Percentiles rank a stretch among this genome's conserved stretches.
These are phyloP conservation scores for Thamnophis elegans DNA, from an alignment of 2,797 vertebrate genomes.

Conservation along the genomic window DNA sequence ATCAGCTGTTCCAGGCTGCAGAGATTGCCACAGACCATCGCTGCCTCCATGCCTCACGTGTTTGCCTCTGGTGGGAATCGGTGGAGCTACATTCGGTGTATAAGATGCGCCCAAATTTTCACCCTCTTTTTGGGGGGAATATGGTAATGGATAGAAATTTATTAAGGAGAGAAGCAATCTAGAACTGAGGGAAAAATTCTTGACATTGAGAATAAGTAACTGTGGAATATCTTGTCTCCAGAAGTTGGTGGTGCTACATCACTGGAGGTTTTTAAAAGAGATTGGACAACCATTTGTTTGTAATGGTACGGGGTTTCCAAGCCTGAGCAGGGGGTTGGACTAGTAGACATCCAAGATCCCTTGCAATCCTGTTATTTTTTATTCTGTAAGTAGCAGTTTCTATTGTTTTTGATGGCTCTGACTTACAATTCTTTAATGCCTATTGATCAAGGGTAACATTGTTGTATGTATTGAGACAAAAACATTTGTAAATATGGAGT, in stretches of 20 bases:
- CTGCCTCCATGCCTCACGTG: too few species aligned
- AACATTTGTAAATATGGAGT: background rate
- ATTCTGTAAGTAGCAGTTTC: background rate
- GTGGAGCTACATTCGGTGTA: too few species aligned
- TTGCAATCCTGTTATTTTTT: background rate
- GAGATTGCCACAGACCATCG: too few species aligned
- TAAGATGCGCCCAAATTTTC: too few species aligned
- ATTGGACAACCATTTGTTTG: background rate
- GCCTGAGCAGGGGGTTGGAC: background rate
- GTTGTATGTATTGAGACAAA: background rate
- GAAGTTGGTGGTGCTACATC: background rate
- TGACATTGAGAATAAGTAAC: background rate
- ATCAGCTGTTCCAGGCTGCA: too few species aligned
- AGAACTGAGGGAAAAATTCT: background rate
- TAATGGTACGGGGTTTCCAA: background rate
- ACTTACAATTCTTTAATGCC: background rate
- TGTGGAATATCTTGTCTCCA: background rate
- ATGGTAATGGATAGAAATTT: background rate
- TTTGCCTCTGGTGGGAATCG: too few species aligned
- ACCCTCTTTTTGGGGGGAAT: too few species aligned
- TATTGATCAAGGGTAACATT: background rate
- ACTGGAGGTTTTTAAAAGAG: background rate
- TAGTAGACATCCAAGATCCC: background rate
- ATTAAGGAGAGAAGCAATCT: background rate
- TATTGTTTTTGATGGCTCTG: background rate